These are phyloP conservation scores for Globia sparganii DNA, from an alignment of 2,888 invertebrate genomes.

Conservation along the genomic window DNA sequence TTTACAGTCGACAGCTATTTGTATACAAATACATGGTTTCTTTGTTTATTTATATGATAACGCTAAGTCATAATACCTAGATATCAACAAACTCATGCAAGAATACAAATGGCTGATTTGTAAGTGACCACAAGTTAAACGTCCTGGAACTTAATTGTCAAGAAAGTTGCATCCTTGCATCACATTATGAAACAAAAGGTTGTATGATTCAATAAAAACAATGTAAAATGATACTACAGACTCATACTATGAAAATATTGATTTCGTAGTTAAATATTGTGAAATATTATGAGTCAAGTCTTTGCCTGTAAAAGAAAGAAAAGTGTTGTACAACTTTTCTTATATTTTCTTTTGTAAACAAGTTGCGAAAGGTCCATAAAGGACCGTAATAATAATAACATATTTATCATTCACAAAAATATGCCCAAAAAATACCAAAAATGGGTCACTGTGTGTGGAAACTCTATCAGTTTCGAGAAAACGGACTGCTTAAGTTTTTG, in stretches of 20 bases:
- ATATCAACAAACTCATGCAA: conserved; percentile 6
- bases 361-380: neutral
- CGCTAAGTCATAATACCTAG: conserved; percentile 21
- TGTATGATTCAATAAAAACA: conserved; percentile 40
- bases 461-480: neutral
- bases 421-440: neutral
- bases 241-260: conserved; percentile 4
- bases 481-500: neutral
- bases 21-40: conserved; percentile 52
- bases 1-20: conserved; percentile 24
- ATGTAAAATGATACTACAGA: neutral
- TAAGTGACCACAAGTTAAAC: conserved; percentile 21
- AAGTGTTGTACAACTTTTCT: neutral
- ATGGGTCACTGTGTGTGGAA: neutral
- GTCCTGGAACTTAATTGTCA: conserved; percentile 33
- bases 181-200: conserved; percentile 55
- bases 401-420: neutral
- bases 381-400: neutral
- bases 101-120: conserved; percentile 13
- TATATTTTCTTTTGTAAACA: neutral
- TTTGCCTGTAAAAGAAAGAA: conserved; percentile 15
- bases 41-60: conserved; percentile 48
- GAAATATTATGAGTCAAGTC: conserved; percentile 19
- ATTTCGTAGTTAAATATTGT: conserved; percentile 18
- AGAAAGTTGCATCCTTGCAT: conserved; percentile 61